Conservation (phyloP, 2,888 invertebrate species). For the Phalangium opilio region DNA sequence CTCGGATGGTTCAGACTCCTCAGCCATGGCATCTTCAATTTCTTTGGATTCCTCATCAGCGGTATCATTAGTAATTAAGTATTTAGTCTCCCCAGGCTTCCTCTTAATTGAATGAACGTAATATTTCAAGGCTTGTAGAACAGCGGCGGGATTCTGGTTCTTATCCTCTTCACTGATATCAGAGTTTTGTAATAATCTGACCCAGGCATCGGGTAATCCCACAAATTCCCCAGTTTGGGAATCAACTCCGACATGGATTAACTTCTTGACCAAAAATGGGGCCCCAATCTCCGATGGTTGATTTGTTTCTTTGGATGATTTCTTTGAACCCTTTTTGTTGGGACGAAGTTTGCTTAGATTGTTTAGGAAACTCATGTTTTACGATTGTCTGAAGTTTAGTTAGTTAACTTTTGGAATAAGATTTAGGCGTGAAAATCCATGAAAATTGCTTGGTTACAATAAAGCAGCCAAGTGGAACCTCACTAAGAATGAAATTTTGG, state of each 20-base stretch:
- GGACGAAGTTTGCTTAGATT: too few species aligned
- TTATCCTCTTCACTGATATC: slow-evolving; percentile 27
- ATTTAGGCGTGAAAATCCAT: too few species aligned
- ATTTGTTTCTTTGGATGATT: too few species aligned
- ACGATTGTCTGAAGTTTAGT: too few species aligned
- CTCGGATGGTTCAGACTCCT: too few species aligned
- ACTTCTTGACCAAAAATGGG: slow-evolving; percentile 69
- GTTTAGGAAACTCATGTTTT: too few species aligned
- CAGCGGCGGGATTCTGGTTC: slow-evolving; percentile 74
- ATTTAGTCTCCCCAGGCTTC: slow-evolving; percentile 52
- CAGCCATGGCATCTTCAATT: slow-evolving; percentile 12
- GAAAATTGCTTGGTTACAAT: too few species aligned
- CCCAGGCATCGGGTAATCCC: slow-evolving; percentile 72
- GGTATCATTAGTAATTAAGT: slow-evolving; percentile 60
- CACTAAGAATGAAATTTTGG: too few species aligned
- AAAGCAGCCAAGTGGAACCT: too few species aligned
- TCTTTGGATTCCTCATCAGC: slow-evolving; percentile 49
- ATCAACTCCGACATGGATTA: slow-evolving; percentile 74
- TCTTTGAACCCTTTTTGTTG: too few species aligned
- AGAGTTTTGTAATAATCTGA: slow-evolving; percentile 46
- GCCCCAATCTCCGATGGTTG: slow-evolving; percentile 45
- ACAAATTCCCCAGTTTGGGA: slow-evolving; percentile 63
- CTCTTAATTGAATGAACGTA: slow-evolving; percentile 77
- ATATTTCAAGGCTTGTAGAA: slow-evolving; percentile 74
- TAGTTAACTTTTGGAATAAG: too few species aligned